Evolutionary conservation across 2,113 vertebrate species (phyloP).

Genomic region (Lagenorhynchus albirostris): DNA sequence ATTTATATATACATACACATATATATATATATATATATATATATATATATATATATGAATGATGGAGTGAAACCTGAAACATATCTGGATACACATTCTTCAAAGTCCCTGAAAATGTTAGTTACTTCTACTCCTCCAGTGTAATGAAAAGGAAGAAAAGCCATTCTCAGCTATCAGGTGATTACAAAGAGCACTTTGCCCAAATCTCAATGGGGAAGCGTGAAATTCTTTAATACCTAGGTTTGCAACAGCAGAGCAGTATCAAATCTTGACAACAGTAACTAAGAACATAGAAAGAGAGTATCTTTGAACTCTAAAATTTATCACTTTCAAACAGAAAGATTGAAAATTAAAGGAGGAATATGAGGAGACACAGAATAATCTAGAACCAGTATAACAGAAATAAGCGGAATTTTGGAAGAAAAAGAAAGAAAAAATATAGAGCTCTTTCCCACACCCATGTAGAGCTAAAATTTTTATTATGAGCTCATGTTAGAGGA

Average conservation of each 20-base stretch:
- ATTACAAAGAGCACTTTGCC: background rate
- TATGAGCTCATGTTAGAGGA: background rate
- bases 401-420: background rate
- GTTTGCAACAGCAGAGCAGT: background rate
- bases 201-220: background rate
- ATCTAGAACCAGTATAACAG: background rate
- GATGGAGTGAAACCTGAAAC: background rate
- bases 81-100: background rate
- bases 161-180: background rate
- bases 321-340: background rate
- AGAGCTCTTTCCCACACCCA: background rate
- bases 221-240: background rate
- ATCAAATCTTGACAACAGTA: background rate
- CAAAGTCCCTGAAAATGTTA: background rate
- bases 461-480: background rate
- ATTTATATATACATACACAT: background rate
- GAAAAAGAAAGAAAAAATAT: background rate
- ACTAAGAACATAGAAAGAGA: background rate
- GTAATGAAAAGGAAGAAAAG: background rate
- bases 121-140: background rate
- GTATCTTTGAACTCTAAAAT: background rate
- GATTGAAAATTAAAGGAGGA: background rate
- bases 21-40: background rate
- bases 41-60: background rate
- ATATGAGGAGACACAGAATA: background rate